Conservation (phyloP, 92 coral and sea anemone genomes). For the Epizoanthus ramosus region DNA sequence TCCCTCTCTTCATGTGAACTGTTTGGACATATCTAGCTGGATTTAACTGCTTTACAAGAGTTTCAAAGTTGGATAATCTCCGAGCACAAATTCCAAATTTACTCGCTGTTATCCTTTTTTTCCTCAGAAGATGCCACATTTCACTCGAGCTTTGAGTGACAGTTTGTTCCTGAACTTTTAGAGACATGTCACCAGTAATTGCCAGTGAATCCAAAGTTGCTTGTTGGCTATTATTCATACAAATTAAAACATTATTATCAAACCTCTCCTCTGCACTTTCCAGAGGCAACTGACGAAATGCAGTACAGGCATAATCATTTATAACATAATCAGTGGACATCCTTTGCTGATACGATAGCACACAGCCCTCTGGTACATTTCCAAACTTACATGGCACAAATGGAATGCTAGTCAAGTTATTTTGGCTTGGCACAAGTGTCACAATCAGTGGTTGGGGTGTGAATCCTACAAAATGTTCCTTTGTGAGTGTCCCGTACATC, state of each 20-base stretch:
- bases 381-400: conserved; percentile 54
- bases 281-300: conserved; percentile 48
- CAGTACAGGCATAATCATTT: conserved; percentile 56
- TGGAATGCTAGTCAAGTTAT: conserved; percentile 33
- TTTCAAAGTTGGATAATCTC: conserved; percentile 55
- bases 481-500: conserved; percentile 44
- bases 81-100: conserved; percentile 61
- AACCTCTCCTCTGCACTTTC: conserved; percentile 31
- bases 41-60: conserved; percentile 49
- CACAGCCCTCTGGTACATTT: conserved; percentile 52
- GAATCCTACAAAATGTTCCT: conserved; percentile 35
- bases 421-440: conserved; percentile 28
- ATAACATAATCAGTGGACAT: conserved; percentile 51
- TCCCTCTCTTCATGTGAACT: conserved; percentile 56
- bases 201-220: conserved; percentile 50
- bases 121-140: conserved; percentile 59
- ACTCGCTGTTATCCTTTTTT: conserved; percentile 68
- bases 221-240: conserved; percentile 26
- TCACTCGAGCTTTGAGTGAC: conserved; percentile 48
- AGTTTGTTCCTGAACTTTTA: conserved; percentile 51
- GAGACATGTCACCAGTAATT: conserved; percentile 17
- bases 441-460: conserved; percentile 42
- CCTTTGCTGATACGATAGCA: conserved; percentile 60
- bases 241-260: conserved; percentile 41
- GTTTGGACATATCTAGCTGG: conserved; percentile 49